Base-by-base conservation (phyloP, 2,888 invertebrate species). In the Athalia cordata region DNA sequence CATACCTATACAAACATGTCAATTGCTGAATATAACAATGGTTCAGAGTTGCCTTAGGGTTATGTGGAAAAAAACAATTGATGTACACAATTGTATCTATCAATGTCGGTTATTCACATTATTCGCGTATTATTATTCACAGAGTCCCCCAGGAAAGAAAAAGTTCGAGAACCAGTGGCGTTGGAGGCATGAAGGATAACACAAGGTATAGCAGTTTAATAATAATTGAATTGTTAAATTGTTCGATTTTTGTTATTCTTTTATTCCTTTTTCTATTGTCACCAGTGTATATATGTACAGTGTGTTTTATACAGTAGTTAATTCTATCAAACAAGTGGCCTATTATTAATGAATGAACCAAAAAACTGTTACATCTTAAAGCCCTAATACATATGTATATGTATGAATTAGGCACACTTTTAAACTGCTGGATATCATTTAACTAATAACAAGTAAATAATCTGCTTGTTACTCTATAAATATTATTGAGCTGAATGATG, bases 141-240 rank as follows among this genome's bases (percentile, higher is more conserved):
- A 82, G 85, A 87, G 77, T 86, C 83, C 4, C 91, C 88, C 84
- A 84, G 92, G 83, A 88, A 87, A 70, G 91, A 91, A 84, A 85
- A 89, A 77, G 86, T 83, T 81, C 85, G 87, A 77, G 87, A 85
- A 15, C 90, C 89, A 84, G 86, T 92, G 83, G 92, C 92, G 57
- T 81, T 92, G 80, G 91, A 92, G 88, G 92, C 91, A 81, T 92
- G 87, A 82, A 29, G 87, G 66, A 72, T 72, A 72, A 72, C 59
- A 59, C 59, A 13, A 29, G n/a, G 57, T 59, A 13, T 47, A 13
- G 55, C 29, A 29, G 29, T 29, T 29, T 11, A 11, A 4, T 55
- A 55, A 62, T 29, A 62, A 62, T 65, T 13, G 11, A 49, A 49
- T 8, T 29, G 45, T 47, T 7, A 13, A n/a, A 57, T 13, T 29